A percentile compares a stretch with the other conserved stretches of the same genome.
phyloP scores from a whole-genome alignment of 2,888 invertebrate genomes.

The Scaptomyza parva region DNA sequence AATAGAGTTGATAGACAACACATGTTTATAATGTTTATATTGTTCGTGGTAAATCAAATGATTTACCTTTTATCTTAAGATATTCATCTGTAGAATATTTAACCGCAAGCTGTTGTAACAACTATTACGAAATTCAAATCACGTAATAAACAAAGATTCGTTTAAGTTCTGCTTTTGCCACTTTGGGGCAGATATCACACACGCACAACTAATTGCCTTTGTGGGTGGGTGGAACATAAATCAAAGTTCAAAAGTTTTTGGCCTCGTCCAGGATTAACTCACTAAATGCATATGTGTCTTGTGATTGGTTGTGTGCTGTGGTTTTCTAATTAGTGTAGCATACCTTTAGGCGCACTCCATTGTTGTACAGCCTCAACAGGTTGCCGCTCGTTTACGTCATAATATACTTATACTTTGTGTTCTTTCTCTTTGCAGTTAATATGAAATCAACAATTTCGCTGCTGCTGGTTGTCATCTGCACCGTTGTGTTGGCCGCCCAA shows the following conservation, averaged over 20 bases:
- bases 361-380: conserved; percentile 64
- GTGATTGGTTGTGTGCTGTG: conserved; percentile 44
- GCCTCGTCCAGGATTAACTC: conserved; percentile 64
- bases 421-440: conserved; percentile 65
- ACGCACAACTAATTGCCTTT: conserved; percentile 53
- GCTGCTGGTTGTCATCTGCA: conserved; percentile 82
- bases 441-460: conserved; percentile 84
- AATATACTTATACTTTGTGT: conserved; percentile 31
- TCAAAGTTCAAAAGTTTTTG: conserved; percentile 78
- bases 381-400: conserved; percentile 24
- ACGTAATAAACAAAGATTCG: conserved; percentile 69
- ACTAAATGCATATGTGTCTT: conserved; percentile 68
- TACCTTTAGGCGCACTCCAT: conserved; percentile 48
- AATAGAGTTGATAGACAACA: conserved; percentile 14
- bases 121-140: conserved; percentile 54
- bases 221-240: conserved; percentile 60
- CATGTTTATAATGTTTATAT: conserved; percentile 23
- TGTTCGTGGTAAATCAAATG: conserved; percentile 40
- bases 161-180: conserved; percentile 55
- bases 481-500: conserved; percentile 83
- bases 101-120: conserved; percentile 34
- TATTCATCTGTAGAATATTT: conserved; percentile 21
- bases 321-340: conserved; percentile 68
- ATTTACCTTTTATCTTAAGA: conserved; percentile 33
- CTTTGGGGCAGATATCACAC: conserved; percentile 29